Base-by-base conservation (phyloP, 2,797 vertebrate genomes). In the Lacerta bilineata region DNA sequence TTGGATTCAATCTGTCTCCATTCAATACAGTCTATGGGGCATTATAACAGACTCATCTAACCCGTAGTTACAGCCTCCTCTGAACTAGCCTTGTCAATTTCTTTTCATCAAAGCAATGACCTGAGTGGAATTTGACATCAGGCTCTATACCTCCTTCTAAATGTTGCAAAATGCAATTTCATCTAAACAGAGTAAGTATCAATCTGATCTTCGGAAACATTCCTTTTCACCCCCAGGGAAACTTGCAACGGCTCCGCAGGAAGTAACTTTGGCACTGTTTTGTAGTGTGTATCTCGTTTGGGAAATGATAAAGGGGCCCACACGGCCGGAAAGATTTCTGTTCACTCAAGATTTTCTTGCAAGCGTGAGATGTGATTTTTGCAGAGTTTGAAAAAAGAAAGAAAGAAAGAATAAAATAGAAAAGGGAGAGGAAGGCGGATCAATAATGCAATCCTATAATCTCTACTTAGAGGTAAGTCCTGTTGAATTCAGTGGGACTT, bases 161-260 rank as follows among this genome's bases (percentile, higher is more conserved):
- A 90, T 87, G 85, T 55, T 84, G 46, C 84, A 90, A 93, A 86
- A 59, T 89, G 39, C 74, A 86, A 68, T 87, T 92, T 92, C 91
- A 88, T 84, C 82, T 23, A 86, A 85, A 89, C 25, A 80, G 81
- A 90, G 86, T 89, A 89, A 39, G 81, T 92, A 87, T 94, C 87
- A 88, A 69, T 91, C 55, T 88, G 29, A 85, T 88, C 39, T 88
- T 80, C 85, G 84, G 83, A 82, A 78, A 80, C 89, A n/a, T 91
- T 81, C 59, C 80, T 81, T 78, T 18, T 71, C 68, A 39, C 23
- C 68, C 3, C 29, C n/a, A 39, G 80, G 77, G 84, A 85, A 84
- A 66, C 39, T 59, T 83, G 46, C 76, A 87, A 46, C 66, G 39
- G 15, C 74, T 88, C 75, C 20, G 29, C 46, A 50, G 74, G 84